These are phyloP conservation scores for Gavia stellata DNA, from an alignment of 2,113 vertebrate genomes.

Conservation along the genomic window DNA sequence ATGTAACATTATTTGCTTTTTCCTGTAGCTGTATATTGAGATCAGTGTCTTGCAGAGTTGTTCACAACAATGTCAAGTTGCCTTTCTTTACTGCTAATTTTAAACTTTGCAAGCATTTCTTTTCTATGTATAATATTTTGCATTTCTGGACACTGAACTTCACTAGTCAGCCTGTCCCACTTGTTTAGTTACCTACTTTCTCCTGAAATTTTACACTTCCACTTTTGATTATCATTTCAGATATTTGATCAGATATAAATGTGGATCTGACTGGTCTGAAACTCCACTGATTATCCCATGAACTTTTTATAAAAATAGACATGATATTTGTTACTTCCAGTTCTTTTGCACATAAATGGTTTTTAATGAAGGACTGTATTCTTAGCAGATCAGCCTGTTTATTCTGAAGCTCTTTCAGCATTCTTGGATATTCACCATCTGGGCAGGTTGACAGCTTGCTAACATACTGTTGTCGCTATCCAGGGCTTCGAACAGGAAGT, in stretches of 20 bases:
- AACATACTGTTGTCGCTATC: constrained; percentile 45
- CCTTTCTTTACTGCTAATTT: background rate
- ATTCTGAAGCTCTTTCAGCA: constrained; percentile 55
- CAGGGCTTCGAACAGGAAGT: constrained; percentile 32
- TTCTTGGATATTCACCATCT: constrained; percentile 59
- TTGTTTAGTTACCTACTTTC: background rate
- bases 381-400: constrained; percentile 48
- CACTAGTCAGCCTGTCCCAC: background rate
- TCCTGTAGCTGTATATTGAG: background rate
- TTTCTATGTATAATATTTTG: background rate
- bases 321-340: background rate
- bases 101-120: background rate
- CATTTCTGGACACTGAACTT: background rate
- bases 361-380: constrained; percentile 50
- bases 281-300: background rate
- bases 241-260: background rate
- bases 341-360: constrained; percentile 15
- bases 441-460: constrained; percentile 59
- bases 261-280: background rate
- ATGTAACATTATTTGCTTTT: background rate
- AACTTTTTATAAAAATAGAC: background rate
- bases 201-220: background rate
- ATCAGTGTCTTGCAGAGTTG: background rate
- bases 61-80: background rate
- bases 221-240: background rate